Base-by-base conservation (phyloP, 2,888 invertebrate genomes). In the Drosophila maculinotata region DNA sequence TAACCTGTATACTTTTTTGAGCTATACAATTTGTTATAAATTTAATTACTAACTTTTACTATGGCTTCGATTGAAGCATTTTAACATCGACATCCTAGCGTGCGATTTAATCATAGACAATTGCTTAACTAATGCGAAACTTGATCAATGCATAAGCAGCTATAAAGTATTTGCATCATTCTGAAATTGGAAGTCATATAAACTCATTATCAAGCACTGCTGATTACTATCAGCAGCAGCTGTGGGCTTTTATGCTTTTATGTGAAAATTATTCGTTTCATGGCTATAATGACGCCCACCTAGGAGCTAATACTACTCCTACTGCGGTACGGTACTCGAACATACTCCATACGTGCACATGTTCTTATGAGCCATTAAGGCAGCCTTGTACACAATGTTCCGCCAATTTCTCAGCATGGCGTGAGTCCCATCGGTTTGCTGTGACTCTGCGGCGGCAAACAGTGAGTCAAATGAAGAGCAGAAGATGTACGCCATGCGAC, bases 401-500 rank as follows among this genome's bases (percentile, higher is more conserved):
- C 49, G 58, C 44, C 69, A 63, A 66, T 64, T 65, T 73, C 66
- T 63, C 66, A 54, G 63, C 62, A 28, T 41, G 48, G 23, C 41
- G 60, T 39, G 17, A 23, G 35, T 31, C 54, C 42, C 59, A 23
- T 39, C 35, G 59, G 57, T 31, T 30, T 49, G 31, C 35, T 57
- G 47, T 47, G 63, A 58, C 60, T 62, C 54, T 60, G 53, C 49
- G 47, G 17, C 47, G 63, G 56, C 42, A 57, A 63, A 47, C 59
- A 39, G 30, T 62, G 38, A 69, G 60, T 64, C 77, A 67, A 72
- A 71, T 69, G 79, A 60, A 54, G 67, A 69, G 66, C 68, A 67
- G 60, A 77, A 77, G 67, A 68, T 58, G 71, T 69, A 20, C 44
- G 33, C 39, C 62, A 48, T 39, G 70, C 72, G 53, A 74, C 77